Evolutionary conservation across 2,888 invertebrate genomes (phyloP), one percentile per base, ranked within the genome.

Genomic region (Athalia circularis): DNA sequence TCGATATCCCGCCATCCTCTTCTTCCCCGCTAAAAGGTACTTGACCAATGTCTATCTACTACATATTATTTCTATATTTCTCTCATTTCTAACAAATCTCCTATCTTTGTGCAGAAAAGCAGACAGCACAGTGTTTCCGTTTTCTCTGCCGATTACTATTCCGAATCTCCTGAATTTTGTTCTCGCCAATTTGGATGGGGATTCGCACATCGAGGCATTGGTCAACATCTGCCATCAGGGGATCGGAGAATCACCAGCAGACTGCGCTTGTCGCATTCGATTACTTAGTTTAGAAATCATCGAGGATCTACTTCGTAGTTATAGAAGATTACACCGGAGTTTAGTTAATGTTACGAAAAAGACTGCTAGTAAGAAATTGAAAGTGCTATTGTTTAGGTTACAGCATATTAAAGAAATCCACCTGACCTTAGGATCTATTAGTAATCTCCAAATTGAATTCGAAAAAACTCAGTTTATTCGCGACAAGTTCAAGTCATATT

Each of bases 1-100:
- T 81, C 91, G 91, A 75, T 95, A 95, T 90, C 98, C 98, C 13
- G 94, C 96, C 0, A 92, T 98, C 65, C 91, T 97, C 50, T 95
- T 97, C 80, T 96, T 97, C 88, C 96, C 96, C 0, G 93, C 94
- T 5, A 91, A 92, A 83, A 93, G 94, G 95, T 95, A 88, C 88
- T 83, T 77, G 48, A 43, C 13, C 7, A 74, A 52, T 67, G 61
- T 64, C 67, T 48, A 54, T 29, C 81, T 79, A 74, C 15, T 59
- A n/a, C n/a, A n/a, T n/a, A 59, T 65, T 57, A 67, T 62, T 15
- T 77, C 29, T 29, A 29, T 52, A 61, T 79, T 52, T 59, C 57
- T n/a, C 43, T 0, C 77, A 13, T 65, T 13, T 64, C 61, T 57
- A 61, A 54, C 68, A 11, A 74, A 47, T 15, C 9, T 54, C 75